Base-by-base conservation (phyloP, 2,797 vertebrate genomes). In the Etheostoma nigrum region DNA sequence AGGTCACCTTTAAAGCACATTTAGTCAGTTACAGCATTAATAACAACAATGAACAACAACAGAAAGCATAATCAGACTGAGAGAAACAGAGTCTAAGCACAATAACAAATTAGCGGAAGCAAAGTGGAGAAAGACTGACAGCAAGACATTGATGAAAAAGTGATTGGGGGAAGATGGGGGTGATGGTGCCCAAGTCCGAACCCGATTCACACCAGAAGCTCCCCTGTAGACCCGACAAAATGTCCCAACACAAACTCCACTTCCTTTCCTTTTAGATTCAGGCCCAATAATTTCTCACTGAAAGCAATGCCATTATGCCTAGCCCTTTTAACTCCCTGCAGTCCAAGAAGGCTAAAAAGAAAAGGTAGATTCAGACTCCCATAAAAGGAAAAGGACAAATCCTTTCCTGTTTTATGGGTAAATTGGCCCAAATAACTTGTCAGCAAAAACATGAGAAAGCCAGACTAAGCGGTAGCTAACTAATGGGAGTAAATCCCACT, bases 201-300 rank as follows among this genome's bases (percentile, higher is more conserved):
- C 71, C 64, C 60, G 0, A 68, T 69, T 65, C 72, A 86, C 62
- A 84, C 71, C 86, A 88, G 79, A 89, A 76, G 82, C 21, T 79
- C 36, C 67, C 67, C 44, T 54, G 27, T 21, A 68, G 47, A 73
- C 30, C 19, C 4, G 0, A 67, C 9, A 63, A 52, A 60, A 53
- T 3, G 18, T 44, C n/a, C 67, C 59, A 67, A 54, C 62, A 52
- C 40, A n/a, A 49, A 77, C 40, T 3, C 9, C 19, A 25, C 4
- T 25, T 8, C 21, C 53, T 60, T 1, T 0, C 52, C 47, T 70
- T 53, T 27, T 23, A 45, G 62, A 18, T 10, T 4, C n/a, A 18
- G 16, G 72, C 9, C 36, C 18, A 19, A 57, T 12, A 13, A 12
- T 16, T 42, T 66, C 25, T 63, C 1, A 40, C 23, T 36, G 45